These are phyloP conservation scores for Alouatta palliata DNA, from an alignment of 2,113 vertebrate species.

Conservation along the genomic window DNA sequence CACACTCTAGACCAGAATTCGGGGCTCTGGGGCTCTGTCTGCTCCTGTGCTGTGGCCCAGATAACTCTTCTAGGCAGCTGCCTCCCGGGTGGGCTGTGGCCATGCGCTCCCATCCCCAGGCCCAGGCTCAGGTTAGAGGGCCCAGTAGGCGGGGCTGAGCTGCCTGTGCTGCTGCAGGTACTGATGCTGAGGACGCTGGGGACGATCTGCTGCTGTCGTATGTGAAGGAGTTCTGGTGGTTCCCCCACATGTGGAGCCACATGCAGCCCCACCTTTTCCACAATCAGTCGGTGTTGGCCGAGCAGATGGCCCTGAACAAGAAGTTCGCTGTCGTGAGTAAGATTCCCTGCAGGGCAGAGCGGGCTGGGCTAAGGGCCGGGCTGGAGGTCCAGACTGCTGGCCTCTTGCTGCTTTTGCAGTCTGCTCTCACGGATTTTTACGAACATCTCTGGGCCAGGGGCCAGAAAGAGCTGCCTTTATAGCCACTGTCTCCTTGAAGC, in stretches of 20 bases:
- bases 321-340: slow-evolving; percentile 96
- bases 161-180: slow-evolving; percentile 83
- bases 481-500: not conserved
- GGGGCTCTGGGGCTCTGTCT: not conserved
- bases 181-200: slow-evolving; percentile 95
- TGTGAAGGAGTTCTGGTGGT: slow-evolving; percentile 99
- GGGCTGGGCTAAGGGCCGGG: not conserved
- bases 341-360: slow-evolving; percentile 51
- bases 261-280: slow-evolving; percentile 99
- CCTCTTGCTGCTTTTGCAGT: not conserved
- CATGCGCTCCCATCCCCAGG: rapidly evolving
- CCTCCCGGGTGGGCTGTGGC: not conserved
- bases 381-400: not conserved
- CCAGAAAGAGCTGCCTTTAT: not conserved
- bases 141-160: not conserved
- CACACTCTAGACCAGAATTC: not conserved
- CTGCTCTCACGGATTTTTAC: not conserved
- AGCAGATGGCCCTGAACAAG: slow-evolving; percentile 99
- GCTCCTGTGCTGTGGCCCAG: not conserved
- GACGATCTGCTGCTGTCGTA: slow-evolving; percentile 96
- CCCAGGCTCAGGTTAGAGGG: not conserved
- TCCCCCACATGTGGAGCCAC: slow-evolving; percentile 99
- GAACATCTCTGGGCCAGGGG: not conserved
- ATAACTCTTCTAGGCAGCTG: not conserved
- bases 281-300: slow-evolving; percentile 96